Percentiles rank a stretch among this genome's conserved stretches.
phyloP scores from a whole-genome alignment of 2,113 vertebrate genomes.

The Halichoerus grypus region DNA sequence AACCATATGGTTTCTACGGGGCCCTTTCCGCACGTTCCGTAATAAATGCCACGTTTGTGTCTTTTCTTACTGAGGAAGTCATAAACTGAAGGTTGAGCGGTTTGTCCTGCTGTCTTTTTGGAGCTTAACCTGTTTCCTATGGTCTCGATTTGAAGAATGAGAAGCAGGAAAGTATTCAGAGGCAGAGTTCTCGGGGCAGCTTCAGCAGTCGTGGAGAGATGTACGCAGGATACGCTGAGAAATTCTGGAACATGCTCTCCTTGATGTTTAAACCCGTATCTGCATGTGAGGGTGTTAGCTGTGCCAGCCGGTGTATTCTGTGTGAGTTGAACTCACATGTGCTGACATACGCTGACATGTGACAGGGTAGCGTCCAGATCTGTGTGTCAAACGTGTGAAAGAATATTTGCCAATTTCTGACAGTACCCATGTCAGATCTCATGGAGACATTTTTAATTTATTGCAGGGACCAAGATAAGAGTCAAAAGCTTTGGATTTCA shows the following conservation, averaged over 20 bases:
- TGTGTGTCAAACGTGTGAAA: neutral
- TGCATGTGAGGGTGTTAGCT: neutral
- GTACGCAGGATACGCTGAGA: neutral
- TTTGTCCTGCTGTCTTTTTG: slow-evolving; percentile 36
- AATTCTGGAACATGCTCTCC: neutral
- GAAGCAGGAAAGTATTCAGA: neutral
- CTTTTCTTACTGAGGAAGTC: slow-evolving; percentile 53
- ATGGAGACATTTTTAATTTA: neutral
- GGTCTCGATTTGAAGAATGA: slow-evolving; percentile 8
- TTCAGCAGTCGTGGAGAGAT: neutral
- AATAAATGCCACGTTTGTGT: slow-evolving; percentile 57
- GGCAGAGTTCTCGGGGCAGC: neutral
- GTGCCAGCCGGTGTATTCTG: neutral
- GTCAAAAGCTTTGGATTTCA: neutral
- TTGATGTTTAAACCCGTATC: neutral
- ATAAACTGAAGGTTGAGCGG: slow-evolving; percentile 18
- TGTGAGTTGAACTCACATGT: neutral
- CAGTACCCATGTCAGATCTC: neutral
- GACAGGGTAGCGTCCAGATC: neutral
- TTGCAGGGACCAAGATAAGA: neutral
- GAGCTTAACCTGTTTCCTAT: slow-evolving; percentile 11
- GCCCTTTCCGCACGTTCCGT: slow-evolving; percentile 61
- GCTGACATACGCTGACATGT: neutral
- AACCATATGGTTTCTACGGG: slow-evolving; percentile 11
- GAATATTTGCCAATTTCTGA: neutral